phyloP scores from a whole-genome alignment of 2,888 invertebrate genomes.

The Rhimphoctona megacephalus region DNA sequence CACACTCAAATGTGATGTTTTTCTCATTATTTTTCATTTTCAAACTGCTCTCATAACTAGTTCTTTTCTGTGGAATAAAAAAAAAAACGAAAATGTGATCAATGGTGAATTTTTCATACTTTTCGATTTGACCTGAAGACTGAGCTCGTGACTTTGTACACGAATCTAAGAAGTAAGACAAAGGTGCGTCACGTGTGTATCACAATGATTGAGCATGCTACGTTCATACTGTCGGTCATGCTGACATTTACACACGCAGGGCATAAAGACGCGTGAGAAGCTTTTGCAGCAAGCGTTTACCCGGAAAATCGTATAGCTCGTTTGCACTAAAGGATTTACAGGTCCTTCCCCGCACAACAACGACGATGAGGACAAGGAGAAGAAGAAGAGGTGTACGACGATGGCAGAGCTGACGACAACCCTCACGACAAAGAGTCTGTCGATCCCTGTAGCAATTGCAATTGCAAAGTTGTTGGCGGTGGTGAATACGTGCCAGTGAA shows the following conservation, averaged over 20 bases:
- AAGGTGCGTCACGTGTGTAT: neutral
- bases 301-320: slow-evolving; percentile 71
- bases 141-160: neutral
- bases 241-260: slow-evolving; percentile 33
- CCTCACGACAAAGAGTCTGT: slow-evolving; percentile 52
- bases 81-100: slow-evolving; percentile 6
- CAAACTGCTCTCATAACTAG: neutral
- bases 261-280: slow-evolving; percentile 58
- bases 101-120: neutral
- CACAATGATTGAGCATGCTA: slow-evolving; percentile 28
- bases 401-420: neutral
- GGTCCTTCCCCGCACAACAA: slow-evolving; percentile 61
- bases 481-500: slow-evolving; percentile 74
- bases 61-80: neutral
- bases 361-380: slow-evolving; percentile 37
- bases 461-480: slow-evolving; percentile 53
- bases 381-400: neutral
- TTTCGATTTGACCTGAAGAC: neutral
- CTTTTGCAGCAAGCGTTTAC: slow-evolving; percentile 67
- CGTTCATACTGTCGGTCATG: slow-evolving; percentile 44
- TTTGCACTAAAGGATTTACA: slow-evolving; percentile 71
- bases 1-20: too few relatives aligned
- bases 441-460: slow-evolving; percentile 60
- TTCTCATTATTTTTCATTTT: neutral
- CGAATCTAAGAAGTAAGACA: neutral